A percentile compares a stretch with the other conserved stretches of the same genome.
Evolutionary conservation across 2,888 invertebrate genomes (phyloP).

Genomic region (Drosophila imparisetae): DNA sequence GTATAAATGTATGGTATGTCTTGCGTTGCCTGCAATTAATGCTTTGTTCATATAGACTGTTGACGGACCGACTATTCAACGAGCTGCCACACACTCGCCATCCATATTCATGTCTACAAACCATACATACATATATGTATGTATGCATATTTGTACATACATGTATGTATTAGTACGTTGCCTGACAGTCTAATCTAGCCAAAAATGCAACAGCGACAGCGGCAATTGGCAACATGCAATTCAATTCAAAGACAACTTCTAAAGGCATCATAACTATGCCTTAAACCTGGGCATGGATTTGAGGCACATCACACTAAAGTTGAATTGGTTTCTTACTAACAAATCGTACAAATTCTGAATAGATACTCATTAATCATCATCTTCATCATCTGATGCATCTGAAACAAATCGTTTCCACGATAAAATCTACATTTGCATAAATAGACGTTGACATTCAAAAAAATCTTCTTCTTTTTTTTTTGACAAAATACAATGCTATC

Average conservation of each 20-base stretch:
- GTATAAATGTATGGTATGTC: conserved; percentile 18
- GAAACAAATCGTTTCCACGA: background rate
- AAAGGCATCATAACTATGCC: background rate
- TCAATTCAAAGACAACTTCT: background rate
- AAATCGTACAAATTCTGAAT: background rate
- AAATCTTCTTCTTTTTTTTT: background rate
- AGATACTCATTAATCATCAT: background rate
- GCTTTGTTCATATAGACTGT: conserved; percentile 19
- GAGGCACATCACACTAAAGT: background rate
- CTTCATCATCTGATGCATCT: background rate
- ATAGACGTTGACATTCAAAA: background rate
- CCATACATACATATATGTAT: background rate
- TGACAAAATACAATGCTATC: background rate
- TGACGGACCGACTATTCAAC: conserved; percentile 21
- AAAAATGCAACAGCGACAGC: conserved; percentile 1
- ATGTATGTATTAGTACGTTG: background rate
- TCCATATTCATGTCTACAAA: conserved; percentile 36
- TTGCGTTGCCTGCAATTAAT: conserved; percentile 38
- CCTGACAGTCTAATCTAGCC: background rate
- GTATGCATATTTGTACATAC: background rate
- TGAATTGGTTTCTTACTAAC: background rate
- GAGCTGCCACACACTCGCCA: conserved; percentile 5
- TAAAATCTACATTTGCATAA: background rate
- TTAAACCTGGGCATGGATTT: background rate
- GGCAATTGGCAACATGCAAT: conserved; percentile 3